These are phyloP conservation scores for Polypedilum pembai DNA, from an alignment of 1,140 invertebrate species.

Conservation along the genomic window DNA sequence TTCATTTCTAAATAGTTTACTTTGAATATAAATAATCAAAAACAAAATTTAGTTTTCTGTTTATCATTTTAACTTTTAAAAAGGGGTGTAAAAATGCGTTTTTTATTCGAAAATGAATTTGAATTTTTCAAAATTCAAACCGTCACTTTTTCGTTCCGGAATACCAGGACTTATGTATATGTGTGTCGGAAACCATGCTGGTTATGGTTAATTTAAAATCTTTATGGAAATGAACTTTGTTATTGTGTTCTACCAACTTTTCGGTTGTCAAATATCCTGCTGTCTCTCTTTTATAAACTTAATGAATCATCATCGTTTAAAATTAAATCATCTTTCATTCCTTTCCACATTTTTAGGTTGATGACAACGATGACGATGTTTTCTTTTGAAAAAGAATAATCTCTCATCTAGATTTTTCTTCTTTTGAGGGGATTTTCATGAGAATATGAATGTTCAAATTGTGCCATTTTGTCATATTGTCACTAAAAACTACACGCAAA, in stretches of 20 bases:
- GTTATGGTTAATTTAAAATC: neutral
- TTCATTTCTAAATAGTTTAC: no score
- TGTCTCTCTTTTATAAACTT: neutral
- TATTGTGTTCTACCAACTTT: neutral
- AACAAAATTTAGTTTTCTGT: no score
- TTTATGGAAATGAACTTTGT: neutral
- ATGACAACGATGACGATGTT: neutral
- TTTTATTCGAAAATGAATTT: no score
- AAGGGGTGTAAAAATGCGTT: no score
- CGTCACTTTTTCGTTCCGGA: no score
- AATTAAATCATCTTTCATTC: neutral
- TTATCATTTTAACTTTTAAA: no score
- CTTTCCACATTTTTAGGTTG: no score
- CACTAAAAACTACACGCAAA: neutral
- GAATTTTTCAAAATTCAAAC: no score
- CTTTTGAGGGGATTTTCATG: neutral
- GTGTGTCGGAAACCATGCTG: neutral
- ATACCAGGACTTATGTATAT: no score
- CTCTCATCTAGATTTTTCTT: neutral
- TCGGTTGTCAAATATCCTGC: neutral
- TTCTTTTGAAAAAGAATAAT: neutral
- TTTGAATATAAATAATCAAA: no score
- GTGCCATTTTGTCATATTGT: neutral
- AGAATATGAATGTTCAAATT: no score
- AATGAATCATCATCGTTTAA: neutral